Evolutionary conservation across 2,888 invertebrate species (phyloP), one percentile per base, ranked within the genome.

Genomic region (Aleiodes leptofemur): DNA sequence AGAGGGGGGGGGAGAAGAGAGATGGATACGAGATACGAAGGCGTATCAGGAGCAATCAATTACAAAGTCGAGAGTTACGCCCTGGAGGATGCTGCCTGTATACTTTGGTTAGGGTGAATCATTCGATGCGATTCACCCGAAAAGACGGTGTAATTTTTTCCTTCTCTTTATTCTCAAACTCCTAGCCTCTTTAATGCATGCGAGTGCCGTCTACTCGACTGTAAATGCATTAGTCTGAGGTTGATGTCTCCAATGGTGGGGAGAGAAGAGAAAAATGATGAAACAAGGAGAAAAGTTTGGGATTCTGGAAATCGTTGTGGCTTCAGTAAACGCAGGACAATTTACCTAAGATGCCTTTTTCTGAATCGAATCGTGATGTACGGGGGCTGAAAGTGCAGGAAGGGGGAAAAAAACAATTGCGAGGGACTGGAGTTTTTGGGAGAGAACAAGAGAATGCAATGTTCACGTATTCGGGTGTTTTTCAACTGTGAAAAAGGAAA

Each of bases 11-110:
- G 76, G 76, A 74, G 76, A 64, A 43, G 69, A 71, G 64, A 77
- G 86, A 88, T 87, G 86, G 84, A 87, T 87, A 86, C 83, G 82
- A 86, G 86, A 87, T 87, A 87, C 87, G 86, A 84, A 88, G 88
- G 86, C 88, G 87, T 87, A 87, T 87, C 88, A 84, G 83, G 85
- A 86, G 84, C 87, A 87, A 88, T 88, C 87, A 88, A 87, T 88
- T 88, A 87, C 85, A 78, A 82, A 86, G 86, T 86, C 86, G 86
- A 86, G 84, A 84, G 84, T 79, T 76, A 77, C 72, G 71, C 75
- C 73, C 73, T 68, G 59, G 73, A 77, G 76, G 72, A 72, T 77
- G 76, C 73, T 55, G 70, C 72, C 69, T 72, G 76, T 77, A 76
- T 75, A 73, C 72, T 76, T 77, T 72, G 16, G 48, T 72, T 73